A percentile compares a stretch with the other conserved stretches of the same genome.
These are phyloP conservation scores for Bos javanicus DNA, from an alignment of 2,113 vertebrate genomes.

Conservation along the genomic window DNA sequence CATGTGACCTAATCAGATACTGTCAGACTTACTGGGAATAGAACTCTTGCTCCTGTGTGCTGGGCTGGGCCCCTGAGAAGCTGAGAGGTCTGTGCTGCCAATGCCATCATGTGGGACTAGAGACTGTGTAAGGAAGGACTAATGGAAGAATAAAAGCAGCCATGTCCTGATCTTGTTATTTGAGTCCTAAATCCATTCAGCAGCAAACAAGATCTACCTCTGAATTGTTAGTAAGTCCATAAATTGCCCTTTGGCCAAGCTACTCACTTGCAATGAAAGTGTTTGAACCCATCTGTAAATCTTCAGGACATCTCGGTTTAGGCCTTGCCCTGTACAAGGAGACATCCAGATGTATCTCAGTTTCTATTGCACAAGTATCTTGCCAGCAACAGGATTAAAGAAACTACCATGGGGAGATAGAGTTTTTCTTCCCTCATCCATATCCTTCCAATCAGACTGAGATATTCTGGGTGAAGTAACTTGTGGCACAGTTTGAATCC, in stretches of 20 bases:
- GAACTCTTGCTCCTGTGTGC: not conserved
- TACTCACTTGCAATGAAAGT: not conserved
- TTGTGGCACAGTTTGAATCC: slow-evolving; percentile 25
- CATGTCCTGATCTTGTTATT: not conserved
- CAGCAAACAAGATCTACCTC: not conserved
- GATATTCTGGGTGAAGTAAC: slow-evolving; percentile 53
- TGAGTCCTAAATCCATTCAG: not conserved
- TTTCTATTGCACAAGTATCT: not conserved
- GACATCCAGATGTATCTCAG: not conserved
- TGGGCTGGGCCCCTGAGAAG: not conserved
- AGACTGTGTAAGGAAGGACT: not conserved
- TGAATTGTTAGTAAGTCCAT: not conserved
- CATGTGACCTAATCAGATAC: not conserved
- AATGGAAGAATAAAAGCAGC: not conserved
- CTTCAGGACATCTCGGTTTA: not conserved
- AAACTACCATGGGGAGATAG: not conserved
- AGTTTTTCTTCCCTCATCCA: not conserved
- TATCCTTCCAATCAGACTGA: slow-evolving; percentile 9
- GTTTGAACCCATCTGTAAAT: not conserved
- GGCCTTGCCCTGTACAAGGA: not conserved
- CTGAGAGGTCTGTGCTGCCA: not conserved
- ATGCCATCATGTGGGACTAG: not conserved
- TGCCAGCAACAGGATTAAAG: too few relatives aligned
- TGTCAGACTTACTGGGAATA: not conserved
- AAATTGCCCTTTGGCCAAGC: not conserved